A percentile compares a stretch with the other conserved stretches of the same genome.
Evolutionary conservation across 2,797 vertebrate genomes (phyloP).

Genomic region (Ptychobarbus kaznakovi): DNA sequence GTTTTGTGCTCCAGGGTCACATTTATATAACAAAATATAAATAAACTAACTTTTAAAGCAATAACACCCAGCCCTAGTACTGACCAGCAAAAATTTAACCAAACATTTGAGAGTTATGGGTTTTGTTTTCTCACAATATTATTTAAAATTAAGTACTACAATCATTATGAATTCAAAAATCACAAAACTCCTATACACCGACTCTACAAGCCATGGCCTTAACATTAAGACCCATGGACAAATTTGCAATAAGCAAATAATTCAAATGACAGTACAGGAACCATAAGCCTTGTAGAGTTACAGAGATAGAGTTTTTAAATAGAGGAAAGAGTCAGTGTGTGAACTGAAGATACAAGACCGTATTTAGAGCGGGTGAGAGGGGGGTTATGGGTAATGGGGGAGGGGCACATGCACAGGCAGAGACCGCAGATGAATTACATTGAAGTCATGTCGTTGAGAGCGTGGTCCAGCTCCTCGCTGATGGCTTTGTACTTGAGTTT

Average conservation of each 20-base stretch:
- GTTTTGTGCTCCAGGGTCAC: too few relatives aligned
- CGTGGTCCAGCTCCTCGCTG: conserved; percentile 99
- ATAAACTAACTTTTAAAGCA: background rate
- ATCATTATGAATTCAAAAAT: background rate
- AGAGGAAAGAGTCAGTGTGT: conserved; percentile 13
- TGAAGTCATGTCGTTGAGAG: conserved; percentile 99
- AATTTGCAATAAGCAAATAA: conserved; percentile 37
- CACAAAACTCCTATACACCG: conserved; percentile 52
- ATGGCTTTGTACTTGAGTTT: conserved; percentile 99
- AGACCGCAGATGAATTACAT: conserved; percentile 88
- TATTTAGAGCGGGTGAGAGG: conserved; percentile 22
- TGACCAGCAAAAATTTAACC: background rate
- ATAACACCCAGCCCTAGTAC: background rate
- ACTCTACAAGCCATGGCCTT: conserved; percentile 62
- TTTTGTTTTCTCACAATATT: background rate
- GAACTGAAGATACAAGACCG: conserved; percentile 8
- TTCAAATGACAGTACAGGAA: conserved; percentile 13
- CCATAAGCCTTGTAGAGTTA: conserved; percentile 50
- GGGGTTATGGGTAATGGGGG: conserved; percentile 20
- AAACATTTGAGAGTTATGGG: background rate
- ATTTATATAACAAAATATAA: background rate
- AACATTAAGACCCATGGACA: conserved; percentile 30
- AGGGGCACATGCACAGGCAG: conserved; percentile 62
- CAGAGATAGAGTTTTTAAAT: conserved; percentile 51
- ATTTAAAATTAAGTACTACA: conserved; percentile 52